These are phyloP conservation scores for Helostoma temminkii DNA, from an alignment of 2,797 vertebrate genomes.

Conservation along the genomic window DNA sequence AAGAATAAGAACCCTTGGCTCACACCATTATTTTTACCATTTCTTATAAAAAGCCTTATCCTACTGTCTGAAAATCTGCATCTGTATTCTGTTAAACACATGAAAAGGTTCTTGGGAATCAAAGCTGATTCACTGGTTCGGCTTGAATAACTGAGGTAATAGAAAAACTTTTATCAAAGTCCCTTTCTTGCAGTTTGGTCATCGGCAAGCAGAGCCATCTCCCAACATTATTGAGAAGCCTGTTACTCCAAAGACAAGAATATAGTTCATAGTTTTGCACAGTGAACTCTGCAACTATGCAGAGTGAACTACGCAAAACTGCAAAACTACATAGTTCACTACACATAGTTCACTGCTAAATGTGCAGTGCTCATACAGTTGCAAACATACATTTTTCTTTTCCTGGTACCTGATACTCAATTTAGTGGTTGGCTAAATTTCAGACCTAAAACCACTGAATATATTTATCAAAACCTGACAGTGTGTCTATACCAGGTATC, in stretches of 20 bases:
- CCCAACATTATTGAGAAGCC: constrained; percentile 48
- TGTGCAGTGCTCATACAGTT: too few relatives aligned
- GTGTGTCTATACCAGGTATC: neutral
- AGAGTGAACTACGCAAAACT: too few relatives aligned
- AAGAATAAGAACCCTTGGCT: neutral
- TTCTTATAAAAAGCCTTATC: constrained; percentile 1
- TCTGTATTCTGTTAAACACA: constrained; percentile 58
- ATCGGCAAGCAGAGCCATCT: constrained; percentile 58
- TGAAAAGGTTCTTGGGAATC: constrained; percentile 55
- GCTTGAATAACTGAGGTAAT: constrained; percentile 75
- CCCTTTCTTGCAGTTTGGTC: constrained; percentile 55
- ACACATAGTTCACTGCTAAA: too few relatives aligned
- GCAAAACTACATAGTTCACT: too few relatives aligned
- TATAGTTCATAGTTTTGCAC: constrained; percentile 47
- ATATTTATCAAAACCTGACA: neutral
- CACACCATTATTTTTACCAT: constrained; percentile 11
- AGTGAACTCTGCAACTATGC: too few relatives aligned
- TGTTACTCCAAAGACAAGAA: constrained; percentile 44
- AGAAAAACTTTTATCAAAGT: constrained; percentile 75
- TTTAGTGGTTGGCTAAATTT: neutral
- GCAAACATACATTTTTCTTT: constrained; percentile 27
- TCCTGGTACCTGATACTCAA: neutral
- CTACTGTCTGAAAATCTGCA: constrained; percentile 36
- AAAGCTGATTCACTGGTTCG: constrained; percentile 66
- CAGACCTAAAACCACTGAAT: constrained; percentile 15